phyloP scores from a whole-genome alignment of 1,140 invertebrate genomes.

The Pogonus chalceus region DNA sequence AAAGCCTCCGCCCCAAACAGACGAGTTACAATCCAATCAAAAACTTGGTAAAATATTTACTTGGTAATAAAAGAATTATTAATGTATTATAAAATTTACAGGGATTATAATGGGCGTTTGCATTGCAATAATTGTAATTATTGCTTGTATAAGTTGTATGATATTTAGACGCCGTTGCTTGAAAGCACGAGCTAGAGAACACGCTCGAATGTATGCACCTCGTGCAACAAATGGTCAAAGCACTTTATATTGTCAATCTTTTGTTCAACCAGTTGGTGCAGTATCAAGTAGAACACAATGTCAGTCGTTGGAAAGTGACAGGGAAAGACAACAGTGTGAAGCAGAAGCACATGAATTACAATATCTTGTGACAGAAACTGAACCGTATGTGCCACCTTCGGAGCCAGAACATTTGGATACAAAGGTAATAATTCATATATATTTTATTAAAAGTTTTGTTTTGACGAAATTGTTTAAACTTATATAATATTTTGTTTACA shows the following conservation, averaged over 20 bases:
- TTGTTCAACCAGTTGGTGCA: conserved; percentile 17
- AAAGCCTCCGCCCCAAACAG: conserved; percentile 21
- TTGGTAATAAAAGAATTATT: conserved; percentile 1
- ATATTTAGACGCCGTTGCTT: conserved; percentile 30
- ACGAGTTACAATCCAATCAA: conserved; percentile 27
- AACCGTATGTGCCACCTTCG: conserved; percentile 23
- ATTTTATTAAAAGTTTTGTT: not conserved
- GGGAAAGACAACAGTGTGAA: conserved; percentile 19
- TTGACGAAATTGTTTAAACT: not conserved
- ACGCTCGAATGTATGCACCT: conserved; percentile 17
- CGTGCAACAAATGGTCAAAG: conserved; percentile 23
- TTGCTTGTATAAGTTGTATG: conserved; percentile 31
- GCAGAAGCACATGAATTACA: conserved; percentile 33
- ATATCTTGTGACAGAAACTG: conserved; percentile 25
- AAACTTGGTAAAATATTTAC: conserved; percentile 33
- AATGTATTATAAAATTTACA: conserved; percentile 15
- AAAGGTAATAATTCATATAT: conserved; percentile 24
- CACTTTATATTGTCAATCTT: conserved; percentile 13
- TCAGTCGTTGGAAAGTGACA: not conserved
- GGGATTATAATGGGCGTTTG: conserved; percentile 33
- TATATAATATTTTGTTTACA: conserved; percentile 8
- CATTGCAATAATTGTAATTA: conserved; percentile 30
- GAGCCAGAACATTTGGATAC: conserved; percentile 34
- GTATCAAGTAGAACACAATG: not conserved
- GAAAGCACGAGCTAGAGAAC: conserved; percentile 21